Conservation (phyloP, 2,888 invertebrate genomes). For the Ischnus inquisitorius region DNA sequence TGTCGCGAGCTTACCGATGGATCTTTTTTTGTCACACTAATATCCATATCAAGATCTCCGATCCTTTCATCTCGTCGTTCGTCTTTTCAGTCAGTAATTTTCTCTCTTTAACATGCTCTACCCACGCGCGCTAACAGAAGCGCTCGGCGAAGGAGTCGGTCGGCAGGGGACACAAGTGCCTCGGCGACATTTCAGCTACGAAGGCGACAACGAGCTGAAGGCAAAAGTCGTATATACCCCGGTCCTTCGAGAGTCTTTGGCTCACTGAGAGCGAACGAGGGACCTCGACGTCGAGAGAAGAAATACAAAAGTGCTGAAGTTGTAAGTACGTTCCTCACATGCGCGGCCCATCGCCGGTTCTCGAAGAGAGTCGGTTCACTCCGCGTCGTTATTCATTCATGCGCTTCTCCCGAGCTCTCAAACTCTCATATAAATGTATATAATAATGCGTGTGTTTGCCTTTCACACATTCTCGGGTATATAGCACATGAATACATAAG, state of each 20-base stretch:
- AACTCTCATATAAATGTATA: not conserved
- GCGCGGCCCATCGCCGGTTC: slow-evolving; percentile 19
- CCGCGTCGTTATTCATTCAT: slow-evolving; percentile 52
- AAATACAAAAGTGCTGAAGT: slow-evolving; percentile 12
- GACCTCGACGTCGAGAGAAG: not conserved
- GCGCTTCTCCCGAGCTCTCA: slow-evolving; percentile 28
- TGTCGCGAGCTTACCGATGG: slow-evolving; percentile 4
- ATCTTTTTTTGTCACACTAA: slow-evolving; percentile 1
- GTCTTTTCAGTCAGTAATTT: slow-evolving; percentile 24
- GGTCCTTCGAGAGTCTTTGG: not conserved
- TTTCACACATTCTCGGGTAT: slow-evolving; percentile 18
- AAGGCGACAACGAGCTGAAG: not conserved
- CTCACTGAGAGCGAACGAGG: not conserved
- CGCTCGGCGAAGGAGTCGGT: slow-evolving; percentile 21
- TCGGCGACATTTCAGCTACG: slow-evolving; percentile 20
- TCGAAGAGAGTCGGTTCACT: slow-evolving; percentile 34
- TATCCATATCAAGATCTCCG: slow-evolving; percentile 1
- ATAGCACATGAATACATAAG: slow-evolving; percentile 19
- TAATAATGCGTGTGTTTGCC: slow-evolving; percentile 25
- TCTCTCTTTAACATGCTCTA: not conserved
- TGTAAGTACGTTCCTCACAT: slow-evolving; percentile 25
- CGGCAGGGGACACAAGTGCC: slow-evolving; percentile 21
- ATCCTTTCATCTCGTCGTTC: slow-evolving; percentile 18
- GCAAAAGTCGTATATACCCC: not conserved
- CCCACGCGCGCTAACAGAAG: slow-evolving; percentile 37